These are phyloP conservation scores for Andricus grossulariae DNA, from an alignment of 1,140 invertebrate species.

Conservation along the genomic window DNA sequence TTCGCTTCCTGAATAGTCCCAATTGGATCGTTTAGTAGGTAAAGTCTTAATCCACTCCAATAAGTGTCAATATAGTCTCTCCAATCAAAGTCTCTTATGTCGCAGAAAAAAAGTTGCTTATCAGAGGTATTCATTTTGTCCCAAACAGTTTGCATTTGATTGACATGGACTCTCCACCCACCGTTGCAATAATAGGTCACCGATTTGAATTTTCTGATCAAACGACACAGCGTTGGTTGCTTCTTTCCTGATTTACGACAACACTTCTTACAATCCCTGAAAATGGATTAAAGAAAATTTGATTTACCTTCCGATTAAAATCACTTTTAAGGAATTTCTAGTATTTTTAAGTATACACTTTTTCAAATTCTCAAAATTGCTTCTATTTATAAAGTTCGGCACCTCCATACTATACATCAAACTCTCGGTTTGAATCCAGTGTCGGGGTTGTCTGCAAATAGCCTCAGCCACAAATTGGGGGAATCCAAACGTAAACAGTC, in stretches of 20 bases:
- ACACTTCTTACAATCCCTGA: conserved; percentile 5
- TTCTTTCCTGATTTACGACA: conserved; percentile 11
- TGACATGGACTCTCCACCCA: conserved; percentile 76
- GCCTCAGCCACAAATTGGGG: too few relatives aligned
- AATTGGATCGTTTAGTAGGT: conserved; percentile 73
- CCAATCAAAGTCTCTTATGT: conserved; percentile 79
- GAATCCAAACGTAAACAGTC: too few relatives aligned
- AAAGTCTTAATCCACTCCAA: conserved; percentile 76
- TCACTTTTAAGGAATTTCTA: too few relatives aligned
- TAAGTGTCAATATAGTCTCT: conserved; percentile 78
- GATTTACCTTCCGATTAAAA: too few relatives aligned
- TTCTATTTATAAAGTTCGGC: too few relatives aligned
- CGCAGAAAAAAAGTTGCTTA: conserved; percentile 78
- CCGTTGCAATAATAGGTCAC: conserved; percentile 69
- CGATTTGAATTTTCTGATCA: neutral
- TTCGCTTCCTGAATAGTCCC: conserved; percentile 66
- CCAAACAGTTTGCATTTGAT: conserved; percentile 74
- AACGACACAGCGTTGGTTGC: neutral
- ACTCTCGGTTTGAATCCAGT: too few relatives aligned
- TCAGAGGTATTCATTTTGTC: conserved; percentile 76
- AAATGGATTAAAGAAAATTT: conserved; percentile 45
- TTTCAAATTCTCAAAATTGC: too few relatives aligned
- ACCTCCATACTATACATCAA: too few relatives aligned
- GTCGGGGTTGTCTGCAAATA: too few relatives aligned
- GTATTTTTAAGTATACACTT: too few relatives aligned